phyloP scores from a whole-genome alignment of 2,797 vertebrate species.

The Mormyrops attenuatus region DNA sequence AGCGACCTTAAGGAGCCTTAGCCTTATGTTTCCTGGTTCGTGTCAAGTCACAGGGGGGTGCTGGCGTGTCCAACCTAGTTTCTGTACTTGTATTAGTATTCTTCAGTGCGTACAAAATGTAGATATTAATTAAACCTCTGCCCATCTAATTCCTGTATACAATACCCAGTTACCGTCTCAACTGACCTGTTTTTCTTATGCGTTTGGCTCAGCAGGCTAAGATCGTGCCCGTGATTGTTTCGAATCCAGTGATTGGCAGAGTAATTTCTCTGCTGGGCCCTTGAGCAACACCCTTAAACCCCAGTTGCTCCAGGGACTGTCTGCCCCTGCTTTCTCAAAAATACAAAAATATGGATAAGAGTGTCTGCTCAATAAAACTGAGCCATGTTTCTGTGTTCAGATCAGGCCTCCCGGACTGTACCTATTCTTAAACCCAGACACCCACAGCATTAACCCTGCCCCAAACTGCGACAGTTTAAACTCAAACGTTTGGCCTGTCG shows the following conservation, averaged over 20 bases:
- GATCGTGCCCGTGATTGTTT: not conserved
- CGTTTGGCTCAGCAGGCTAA: not conserved
- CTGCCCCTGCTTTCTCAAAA: not conserved
- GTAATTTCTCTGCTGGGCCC: not conserved
- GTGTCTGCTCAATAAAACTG: not conserved
- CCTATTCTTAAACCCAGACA: not conserved
- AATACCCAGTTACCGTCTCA: not conserved
- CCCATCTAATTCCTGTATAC: not conserved
- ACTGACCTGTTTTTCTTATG: not conserved
- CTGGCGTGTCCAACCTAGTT: not conserved
- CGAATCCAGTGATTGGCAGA: not conserved
- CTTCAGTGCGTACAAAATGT: not conserved
- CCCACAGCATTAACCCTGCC: not conserved
- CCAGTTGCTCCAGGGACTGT: not conserved
- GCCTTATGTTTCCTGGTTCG: not conserved
- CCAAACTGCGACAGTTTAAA: not conserved
- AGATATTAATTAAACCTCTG: not conserved
- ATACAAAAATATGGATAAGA: not conserved
- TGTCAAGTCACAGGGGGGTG: not conserved
- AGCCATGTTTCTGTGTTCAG: not conserved
- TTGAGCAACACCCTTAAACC: not conserved
- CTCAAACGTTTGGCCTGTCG: not conserved
- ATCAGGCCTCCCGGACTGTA: not conserved
- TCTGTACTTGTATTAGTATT: not conserved
- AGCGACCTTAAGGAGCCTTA: not conserved